Base-by-base conservation (phyloP, 2,888 invertebrate genomes). In the Limnephilus rhombicus region DNA sequence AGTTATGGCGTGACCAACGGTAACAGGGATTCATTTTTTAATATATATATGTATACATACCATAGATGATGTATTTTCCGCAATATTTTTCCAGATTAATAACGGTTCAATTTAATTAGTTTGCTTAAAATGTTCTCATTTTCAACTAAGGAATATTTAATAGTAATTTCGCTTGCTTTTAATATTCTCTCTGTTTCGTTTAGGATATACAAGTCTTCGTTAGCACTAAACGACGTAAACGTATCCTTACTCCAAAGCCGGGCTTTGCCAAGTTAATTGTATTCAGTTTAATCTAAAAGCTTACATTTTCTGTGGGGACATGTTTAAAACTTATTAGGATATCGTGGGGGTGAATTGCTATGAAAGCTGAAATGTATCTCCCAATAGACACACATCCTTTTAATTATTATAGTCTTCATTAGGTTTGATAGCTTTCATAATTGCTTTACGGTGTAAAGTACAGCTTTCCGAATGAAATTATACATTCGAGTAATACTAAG, bases 211-310 rank as follows among this genome's bases (percentile, higher is more conserved):
- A 91, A 91, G 91, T 91, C 91, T 91, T 91, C 91, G 91, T 91
- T 88, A 88, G 91, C 87, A 91, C 82, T 88, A 91, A 91, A 91
- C 91, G 92, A 87, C 91, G 91, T 91, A 90, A 91, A 91, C 93
- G 89, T 91, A 92, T 91, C 92, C 89, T 88, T 91, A 49, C 90
- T 89, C 87, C 81, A 85, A 90, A 90, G 92, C 90, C 90, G 80
- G 80, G 91, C 93, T 91, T 89, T 91, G 89, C 90, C 81, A 88
- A 92, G 92, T 92, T 93, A 93, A 93, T 93, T 93, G 93, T 93
- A 93, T 93, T 93, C 92, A 92, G 92, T 93, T 92, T 92, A 93
- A 92, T 93, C 92, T 91, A 92, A 92, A 92, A 93, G 93, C 93
- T 92, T 92, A 93, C 92, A 91, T 93, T 93, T 92, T 93, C 93